Conservation (phyloP, 2,113 vertebrate genomes). For the Sorex fumeus region DNA sequence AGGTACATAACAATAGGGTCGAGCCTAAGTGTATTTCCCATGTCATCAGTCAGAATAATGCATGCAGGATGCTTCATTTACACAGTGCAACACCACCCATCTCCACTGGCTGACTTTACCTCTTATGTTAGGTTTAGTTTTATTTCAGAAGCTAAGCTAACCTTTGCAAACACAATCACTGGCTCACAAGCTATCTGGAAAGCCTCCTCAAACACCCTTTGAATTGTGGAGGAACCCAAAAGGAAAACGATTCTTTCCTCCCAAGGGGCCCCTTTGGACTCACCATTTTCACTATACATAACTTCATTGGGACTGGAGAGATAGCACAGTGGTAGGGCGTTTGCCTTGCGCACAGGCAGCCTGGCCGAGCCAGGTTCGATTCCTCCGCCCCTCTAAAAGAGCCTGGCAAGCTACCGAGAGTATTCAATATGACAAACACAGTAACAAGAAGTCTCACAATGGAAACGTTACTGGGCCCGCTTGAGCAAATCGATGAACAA, state of each 20-base stretch:
- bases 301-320: too few relatives aligned
- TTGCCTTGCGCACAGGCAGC: too few relatives aligned
- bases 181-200: background rate
- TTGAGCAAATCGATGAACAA: too few relatives aligned
- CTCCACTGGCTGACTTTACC: constrained; percentile 77
- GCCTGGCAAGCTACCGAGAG: too few relatives aligned
- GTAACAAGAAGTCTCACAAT: too few relatives aligned
- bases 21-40: constrained; percentile 76
- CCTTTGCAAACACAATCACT: constrained; percentile 54
- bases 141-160: constrained; percentile 80
- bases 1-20: constrained; percentile 76
- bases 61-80: constrained; percentile 83
- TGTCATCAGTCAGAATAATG: constrained; percentile 82
- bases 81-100: constrained; percentile 76
- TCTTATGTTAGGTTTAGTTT: constrained; percentile 81
- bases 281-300: background rate
- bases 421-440: too few relatives aligned
- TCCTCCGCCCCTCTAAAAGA: too few relatives aligned
- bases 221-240: constrained; percentile 22
- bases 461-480: too few relatives aligned
- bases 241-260: constrained; percentile 1
- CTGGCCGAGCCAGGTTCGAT: too few relatives aligned
- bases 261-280: background rate
- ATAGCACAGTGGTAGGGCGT: too few relatives aligned
- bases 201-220: constrained; percentile 23